Conservation (phyloP, 2,113 vertebrate species). For the Megaceryle torquata region DNA sequence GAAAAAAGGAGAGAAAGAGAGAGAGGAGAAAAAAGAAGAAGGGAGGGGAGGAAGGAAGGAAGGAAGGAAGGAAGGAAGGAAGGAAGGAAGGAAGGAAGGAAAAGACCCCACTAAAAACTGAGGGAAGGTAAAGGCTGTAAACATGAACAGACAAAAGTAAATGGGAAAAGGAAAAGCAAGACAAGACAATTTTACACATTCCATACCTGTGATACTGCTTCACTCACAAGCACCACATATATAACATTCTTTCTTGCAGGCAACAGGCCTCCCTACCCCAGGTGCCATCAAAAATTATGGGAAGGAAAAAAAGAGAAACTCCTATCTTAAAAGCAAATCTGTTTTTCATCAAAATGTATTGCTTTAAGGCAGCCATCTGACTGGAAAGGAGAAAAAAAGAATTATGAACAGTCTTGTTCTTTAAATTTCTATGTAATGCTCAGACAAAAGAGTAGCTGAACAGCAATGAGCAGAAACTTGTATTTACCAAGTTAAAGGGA, state of each 20-base stretch:
- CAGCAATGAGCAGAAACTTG: neutral
- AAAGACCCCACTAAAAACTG: neutral
- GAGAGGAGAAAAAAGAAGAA: too few relatives aligned
- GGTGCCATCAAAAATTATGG: slow-evolving; percentile 51
- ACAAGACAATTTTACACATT: slow-evolving; percentile 53
- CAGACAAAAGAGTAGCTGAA: slow-evolving; percentile 19
- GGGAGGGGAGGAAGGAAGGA: neutral
- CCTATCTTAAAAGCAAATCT: slow-evolving; percentile 2
- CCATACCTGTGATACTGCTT: slow-evolving; percentile 11
- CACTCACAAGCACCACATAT: slow-evolving; percentile 3
- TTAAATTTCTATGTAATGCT: neutral
- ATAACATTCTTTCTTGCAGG: slow-evolving; percentile 50
- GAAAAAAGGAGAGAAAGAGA: too few relatives aligned
- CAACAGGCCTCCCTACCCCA: slow-evolving; percentile 26
- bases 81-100: neutral
- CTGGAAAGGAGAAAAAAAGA: neutral
- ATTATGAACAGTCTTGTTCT: neutral
- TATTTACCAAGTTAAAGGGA: neutral
- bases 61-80: neutral
- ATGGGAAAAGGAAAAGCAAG: slow-evolving; percentile 26
- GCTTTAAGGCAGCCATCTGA: slow-evolving; percentile 36
- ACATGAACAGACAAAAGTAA: neutral
- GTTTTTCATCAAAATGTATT: slow-evolving; percentile 32
- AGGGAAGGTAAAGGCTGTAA: neutral
- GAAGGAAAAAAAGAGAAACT: slow-evolving; percentile 11